These are phyloP conservation scores for Salminus brasiliensis DNA, from an alignment of 2,113 vertebrate species.

Conservation along the genomic window DNA sequence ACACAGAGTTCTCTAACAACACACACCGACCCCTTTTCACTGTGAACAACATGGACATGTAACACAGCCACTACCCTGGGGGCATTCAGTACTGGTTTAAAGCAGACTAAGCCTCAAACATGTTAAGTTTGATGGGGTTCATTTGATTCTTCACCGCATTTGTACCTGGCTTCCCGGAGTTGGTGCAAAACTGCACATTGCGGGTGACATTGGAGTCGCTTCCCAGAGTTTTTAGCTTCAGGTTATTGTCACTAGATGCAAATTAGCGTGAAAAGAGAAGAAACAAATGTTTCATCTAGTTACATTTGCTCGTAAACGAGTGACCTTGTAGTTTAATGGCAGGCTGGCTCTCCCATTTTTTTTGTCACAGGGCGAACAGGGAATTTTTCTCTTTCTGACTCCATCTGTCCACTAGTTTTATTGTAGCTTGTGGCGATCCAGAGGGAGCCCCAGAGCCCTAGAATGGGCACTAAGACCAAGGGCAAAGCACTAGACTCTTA, in stretches of 20 bases:
- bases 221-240: neutral
- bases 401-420: conserved; percentile 59
- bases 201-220: neutral
- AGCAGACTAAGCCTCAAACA: too few species aligned
- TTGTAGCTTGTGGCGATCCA: conserved; percentile 35
- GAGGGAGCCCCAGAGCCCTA: conserved; percentile 34
- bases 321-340: conserved; percentile 58
- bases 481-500: conserved; percentile 41
- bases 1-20: too few species aligned
- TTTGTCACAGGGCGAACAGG: conserved; percentile 7
- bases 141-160: too few species aligned
- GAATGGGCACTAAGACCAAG: conserved; percentile 47
- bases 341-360: conserved; percentile 10
- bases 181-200: neutral
- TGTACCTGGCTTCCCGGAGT: neutral
- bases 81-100: too few species aligned
- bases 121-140: too few species aligned
- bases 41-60: too few species aligned
- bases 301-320: conserved; percentile 39
- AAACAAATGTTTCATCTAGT: conserved; percentile 8
- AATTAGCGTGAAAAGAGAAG: neutral
- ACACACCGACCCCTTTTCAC: too few species aligned
- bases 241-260: neutral
- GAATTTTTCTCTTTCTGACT: conserved; percentile 13
- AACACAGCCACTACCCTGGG: too few species aligned